Conservation (phyloP, 2,797 vertebrate genomes). For the Sciaenops ocellatus region DNA sequence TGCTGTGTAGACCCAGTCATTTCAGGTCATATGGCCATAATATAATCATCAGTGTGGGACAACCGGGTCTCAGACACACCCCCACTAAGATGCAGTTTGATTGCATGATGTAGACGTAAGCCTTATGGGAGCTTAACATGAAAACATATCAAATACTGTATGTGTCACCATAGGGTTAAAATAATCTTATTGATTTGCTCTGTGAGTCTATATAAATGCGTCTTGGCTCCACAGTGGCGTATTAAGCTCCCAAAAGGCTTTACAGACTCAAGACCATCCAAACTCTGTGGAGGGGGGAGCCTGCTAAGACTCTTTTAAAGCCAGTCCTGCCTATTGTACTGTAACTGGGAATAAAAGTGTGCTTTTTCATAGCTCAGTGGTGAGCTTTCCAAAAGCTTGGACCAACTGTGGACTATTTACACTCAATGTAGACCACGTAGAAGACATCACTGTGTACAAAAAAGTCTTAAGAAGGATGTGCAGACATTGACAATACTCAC, state of each 20-base stretch:
- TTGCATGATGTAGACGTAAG: conserved; percentile 38
- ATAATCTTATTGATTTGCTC: conserved; percentile 58
- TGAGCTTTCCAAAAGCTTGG: conserved; percentile 29
- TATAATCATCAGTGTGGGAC: conserved; percentile 37
- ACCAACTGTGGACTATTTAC: conserved; percentile 11
- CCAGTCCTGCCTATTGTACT: conserved; percentile 31
- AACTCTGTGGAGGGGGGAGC: conserved; percentile 3
- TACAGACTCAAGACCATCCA: conserved; percentile 32
- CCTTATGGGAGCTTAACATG: conserved; percentile 43
- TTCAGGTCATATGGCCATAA: conserved; percentile 35
- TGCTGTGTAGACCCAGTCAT: background rate
- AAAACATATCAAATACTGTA: conserved; percentile 54
- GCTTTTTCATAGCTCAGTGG: conserved; percentile 22
- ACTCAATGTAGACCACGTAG: background rate
- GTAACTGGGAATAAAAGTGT: conserved; percentile 15
- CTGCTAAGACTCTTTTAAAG: conserved; percentile 37
- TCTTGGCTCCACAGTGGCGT: conserved; percentile 17
- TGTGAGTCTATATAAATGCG: conserved; percentile 37
- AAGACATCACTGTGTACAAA: background rate
- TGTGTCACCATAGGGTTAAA: conserved; percentile 42
- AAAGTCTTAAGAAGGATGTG: background rate
- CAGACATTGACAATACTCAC: background rate
- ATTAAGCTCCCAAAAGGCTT: conserved; percentile 47
- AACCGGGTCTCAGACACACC: conserved; percentile 29
- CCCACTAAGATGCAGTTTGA: conserved; percentile 24